Evolutionary conservation across 2,113 vertebrate genomes (phyloP), one percentile per base, ranked within the genome.

Genomic region (Haemorhous mexicanus): DNA sequence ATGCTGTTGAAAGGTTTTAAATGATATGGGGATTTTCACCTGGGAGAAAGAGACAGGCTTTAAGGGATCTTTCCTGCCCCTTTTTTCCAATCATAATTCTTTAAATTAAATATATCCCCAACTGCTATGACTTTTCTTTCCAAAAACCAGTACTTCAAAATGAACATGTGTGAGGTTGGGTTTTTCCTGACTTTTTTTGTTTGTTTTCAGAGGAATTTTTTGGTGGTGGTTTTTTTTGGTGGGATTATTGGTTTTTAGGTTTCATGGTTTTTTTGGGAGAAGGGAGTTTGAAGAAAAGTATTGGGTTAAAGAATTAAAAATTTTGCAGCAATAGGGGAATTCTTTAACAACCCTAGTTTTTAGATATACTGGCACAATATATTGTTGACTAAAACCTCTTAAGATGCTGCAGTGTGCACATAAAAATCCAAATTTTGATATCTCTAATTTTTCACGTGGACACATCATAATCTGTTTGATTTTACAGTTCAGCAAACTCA

Each of bases 401-500:
- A 53, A 55, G 33, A 26, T 30, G 75, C 17, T 82, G 13, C n/a
- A 43, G 35, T 32, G 13, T 2, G 0, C 39, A 22, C 13, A 17
- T 35, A 64, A 67, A 92, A 75, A 53, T 69, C 27, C 37, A 69
- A 35, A 73, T 80, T 85, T 33, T 76, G 11, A 4, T 66, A n/a
- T 14, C 32, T 44, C 39, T 85, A 46, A 50, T 62, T 91, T 87
- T 91, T 84, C 37, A 53, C 66, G 33, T 0, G 7, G 44, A 58
- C 63, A 12, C 47, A 56, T 49, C 4, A 3, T 73, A 75, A 83
- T 69, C 43, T 84, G 33, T 89, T 76, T 89, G 50, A 83, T 87
- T 87, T 93, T 76, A 79, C 43, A 74, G 67, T 59, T 91, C 46
- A 62, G 50, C 55, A 83, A 85, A 79, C 91, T 78, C 46, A 87